Conservation (phyloP, 2,797 vertebrate species). For the Ibycter americanus region DNA sequence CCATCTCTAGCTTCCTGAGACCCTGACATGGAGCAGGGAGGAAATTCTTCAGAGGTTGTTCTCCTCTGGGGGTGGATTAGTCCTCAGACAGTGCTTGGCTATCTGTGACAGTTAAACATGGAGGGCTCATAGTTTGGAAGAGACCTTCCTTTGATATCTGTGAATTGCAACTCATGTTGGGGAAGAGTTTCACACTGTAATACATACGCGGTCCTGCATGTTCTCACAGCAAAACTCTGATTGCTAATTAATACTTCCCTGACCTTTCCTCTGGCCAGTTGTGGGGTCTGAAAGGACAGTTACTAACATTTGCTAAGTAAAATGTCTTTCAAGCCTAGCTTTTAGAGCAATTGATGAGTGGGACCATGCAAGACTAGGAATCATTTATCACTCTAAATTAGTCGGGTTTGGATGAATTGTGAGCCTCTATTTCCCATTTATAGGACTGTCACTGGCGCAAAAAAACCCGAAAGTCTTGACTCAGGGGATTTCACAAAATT, state of each 20-base stretch:
- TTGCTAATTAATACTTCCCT: background rate
- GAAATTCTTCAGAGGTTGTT: background rate
- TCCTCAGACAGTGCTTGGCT: background rate
- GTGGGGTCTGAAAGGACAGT: background rate
- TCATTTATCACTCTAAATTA: background rate
- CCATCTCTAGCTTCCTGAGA: background rate
- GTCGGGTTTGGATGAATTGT: background rate
- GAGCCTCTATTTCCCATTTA: background rate
- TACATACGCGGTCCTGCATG: background rate
- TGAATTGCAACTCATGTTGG: background rate
- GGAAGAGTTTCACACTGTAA: background rate
- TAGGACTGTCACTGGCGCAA: background rate
- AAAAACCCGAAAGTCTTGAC: fast-evolving
- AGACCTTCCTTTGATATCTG: background rate
- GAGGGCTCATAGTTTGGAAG: background rate
- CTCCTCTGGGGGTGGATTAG: background rate
- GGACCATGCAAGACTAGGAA: background rate
- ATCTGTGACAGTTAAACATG: background rate
- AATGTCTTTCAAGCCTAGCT: background rate
- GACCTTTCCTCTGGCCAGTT: background rate
- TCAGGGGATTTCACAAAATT: background rate
- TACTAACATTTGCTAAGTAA: background rate
- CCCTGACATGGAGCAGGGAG: background rate
- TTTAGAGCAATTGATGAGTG: background rate
- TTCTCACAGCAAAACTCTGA: background rate